Evolutionary conservation across 2,888 invertebrate species (phyloP), one percentile per base, ranked within the genome.

Genomic region (Oegoconia quadripuncta): DNA sequence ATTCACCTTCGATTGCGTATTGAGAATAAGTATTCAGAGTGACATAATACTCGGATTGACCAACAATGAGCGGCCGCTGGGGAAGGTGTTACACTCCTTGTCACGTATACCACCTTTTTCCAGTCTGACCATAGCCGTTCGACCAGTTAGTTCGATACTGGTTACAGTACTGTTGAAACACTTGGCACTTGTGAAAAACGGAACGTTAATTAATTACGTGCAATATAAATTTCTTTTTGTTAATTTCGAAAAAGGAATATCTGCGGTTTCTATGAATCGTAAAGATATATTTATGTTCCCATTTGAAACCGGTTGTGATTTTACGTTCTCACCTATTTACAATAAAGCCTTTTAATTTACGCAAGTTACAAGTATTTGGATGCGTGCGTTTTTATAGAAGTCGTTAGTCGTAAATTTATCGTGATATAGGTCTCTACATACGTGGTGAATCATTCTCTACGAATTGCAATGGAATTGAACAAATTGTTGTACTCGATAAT

Each of bases 11-110:
- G 11, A 14, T 16, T 12, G 4, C 23, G 15, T 7, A 29, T 29
- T n/a, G 29, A 15, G 29, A 29, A 7, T 29, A 11, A 8, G 9
- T 20, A 23, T n/a, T n/a, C 15, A 34, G 27, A 7, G 37, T 59
- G 52, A 50, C 54, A 52, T 55, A 57, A 59, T 42, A 47, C 48
- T 42, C 48, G 56, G 55, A 63, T 60, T 66, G 67, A 67, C 69
- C 67, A 56, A 56, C 58, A 62, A 52, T 50, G 52, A 42, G 50
- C 50, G 50, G 52, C 53, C 47, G 44, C 29, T 44, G 49, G 59
- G 56, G 59, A 59, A 59, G 63, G 62, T 57, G 51, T 59, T 60
- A 55, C 64, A 57, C 56, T 63, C 52, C 67, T 55, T 58, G 61
- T 64, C 65, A 66, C 61, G 65, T 59, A 64, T 38, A 48, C 34